phyloP scores from a whole-genome alignment of 2,113 vertebrate species.

The Pterophyllum scalare region DNA sequence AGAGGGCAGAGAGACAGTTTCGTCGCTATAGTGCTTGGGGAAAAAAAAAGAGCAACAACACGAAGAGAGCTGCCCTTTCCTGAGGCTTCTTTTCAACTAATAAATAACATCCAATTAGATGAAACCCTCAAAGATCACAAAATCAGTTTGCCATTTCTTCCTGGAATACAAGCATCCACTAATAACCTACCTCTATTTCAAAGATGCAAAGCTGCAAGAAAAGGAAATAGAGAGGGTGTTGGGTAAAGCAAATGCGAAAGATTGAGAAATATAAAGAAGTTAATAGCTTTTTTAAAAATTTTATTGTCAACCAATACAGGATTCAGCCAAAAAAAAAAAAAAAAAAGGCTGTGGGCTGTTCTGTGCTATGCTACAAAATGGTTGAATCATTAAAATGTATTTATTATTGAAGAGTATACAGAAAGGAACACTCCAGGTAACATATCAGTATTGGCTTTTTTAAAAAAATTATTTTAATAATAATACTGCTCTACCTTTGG shows the following conservation, averaged over 20 bases:
- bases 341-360: background rate
- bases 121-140: constrained; percentile 66
- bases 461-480: background rate
- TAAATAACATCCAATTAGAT: constrained; percentile 78
- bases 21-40: constrained; percentile 21
- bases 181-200: constrained; percentile 53
- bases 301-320: too few species aligned
- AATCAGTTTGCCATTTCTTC: constrained; percentile 69
- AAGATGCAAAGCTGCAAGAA: constrained; percentile 9
- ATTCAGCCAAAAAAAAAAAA: background rate
- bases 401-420: background rate
- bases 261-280: background rate
- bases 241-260: background rate
- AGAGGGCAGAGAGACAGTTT: constrained; percentile 27
- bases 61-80: constrained; percentile 70
- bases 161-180: constrained; percentile 61
- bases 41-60: constrained; percentile 67
- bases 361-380: constrained; percentile 8
- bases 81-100: constrained; percentile 56
- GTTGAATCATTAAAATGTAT: background rate
- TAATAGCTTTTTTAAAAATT: background rate
- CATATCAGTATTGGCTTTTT: background rate
- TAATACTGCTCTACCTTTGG: background rate
- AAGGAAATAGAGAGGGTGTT: background rate
- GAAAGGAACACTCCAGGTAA: background rate